Percentiles rank a stretch among this genome's conserved stretches.
These are phyloP conservation scores for Drosophila rhopaloa DNA, from an alignment of 1,140 invertebrate species.

Conservation along the genomic window DNA sequence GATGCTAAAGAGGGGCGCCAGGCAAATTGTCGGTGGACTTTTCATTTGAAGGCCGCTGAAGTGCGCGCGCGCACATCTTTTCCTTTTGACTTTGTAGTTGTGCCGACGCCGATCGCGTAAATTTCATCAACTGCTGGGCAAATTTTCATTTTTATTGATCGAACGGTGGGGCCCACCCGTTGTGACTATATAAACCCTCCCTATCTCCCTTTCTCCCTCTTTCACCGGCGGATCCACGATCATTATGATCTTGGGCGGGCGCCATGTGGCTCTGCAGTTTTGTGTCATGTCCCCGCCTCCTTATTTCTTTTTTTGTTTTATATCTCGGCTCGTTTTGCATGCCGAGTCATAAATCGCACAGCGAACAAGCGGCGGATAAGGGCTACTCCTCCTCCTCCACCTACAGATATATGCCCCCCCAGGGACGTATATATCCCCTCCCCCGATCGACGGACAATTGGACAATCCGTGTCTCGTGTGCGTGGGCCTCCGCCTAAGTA, in stretches of 20 bases:
- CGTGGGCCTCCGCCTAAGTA: slow-evolving; percentile 74
- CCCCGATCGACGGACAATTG: slow-evolving; percentile 10
- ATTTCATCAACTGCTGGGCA: slow-evolving; percentile 82
- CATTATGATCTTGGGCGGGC: slow-evolving; percentile 61
- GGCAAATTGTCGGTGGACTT: slow-evolving; percentile 69
- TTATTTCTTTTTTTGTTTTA: not conserved
- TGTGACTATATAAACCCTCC: slow-evolving; percentile 16
- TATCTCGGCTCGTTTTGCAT: slow-evolving; percentile 59
- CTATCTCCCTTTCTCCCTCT: not conserved
- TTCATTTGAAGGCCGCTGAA: slow-evolving; percentile 38
- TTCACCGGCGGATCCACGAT: slow-evolving; percentile 1
- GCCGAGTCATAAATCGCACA: slow-evolving; percentile 77
- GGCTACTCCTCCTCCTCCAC: slow-evolving; percentile 28
- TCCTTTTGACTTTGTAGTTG: slow-evolving; percentile 66
- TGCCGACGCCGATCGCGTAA: slow-evolving; percentile 79
- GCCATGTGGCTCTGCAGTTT: slow-evolving; percentile 60
- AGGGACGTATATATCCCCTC: not conserved
- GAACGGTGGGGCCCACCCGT: slow-evolving; percentile 59
- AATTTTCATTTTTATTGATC: slow-evolving; percentile 70
- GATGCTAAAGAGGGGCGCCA: slow-evolving; percentile 24
- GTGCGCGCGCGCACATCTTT: slow-evolving; percentile 8
- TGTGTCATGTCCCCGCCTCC: slow-evolving; percentile 24
- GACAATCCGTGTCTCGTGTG: slow-evolving; percentile 31
- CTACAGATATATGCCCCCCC: not conserved
- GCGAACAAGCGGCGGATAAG: slow-evolving; percentile 68